Evolutionary conservation across 2,888 invertebrate genomes (phyloP).

Genomic region (Iphiclides podalirius): DNA sequence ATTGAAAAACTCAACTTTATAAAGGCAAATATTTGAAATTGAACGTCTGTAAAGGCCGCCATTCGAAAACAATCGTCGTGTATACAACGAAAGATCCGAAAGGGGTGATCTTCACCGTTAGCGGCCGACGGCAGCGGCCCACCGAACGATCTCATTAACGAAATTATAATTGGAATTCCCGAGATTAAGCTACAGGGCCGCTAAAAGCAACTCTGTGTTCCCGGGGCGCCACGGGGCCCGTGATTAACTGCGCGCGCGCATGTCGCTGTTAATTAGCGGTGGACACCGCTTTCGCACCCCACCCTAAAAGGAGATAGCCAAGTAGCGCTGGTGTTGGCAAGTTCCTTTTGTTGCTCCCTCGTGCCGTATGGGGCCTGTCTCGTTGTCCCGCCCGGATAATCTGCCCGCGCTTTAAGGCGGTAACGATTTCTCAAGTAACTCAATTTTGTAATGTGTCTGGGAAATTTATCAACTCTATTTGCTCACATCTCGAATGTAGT

Average conservation of each 20-base stretch:
- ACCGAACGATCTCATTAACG: constrained; percentile 43
- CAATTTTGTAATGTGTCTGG: too few species aligned
- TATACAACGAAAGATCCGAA: too few species aligned
- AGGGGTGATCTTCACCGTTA: too few species aligned
- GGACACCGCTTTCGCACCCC: constrained; percentile 65
- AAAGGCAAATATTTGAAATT: too few species aligned
- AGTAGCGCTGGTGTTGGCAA: constrained; percentile 50
- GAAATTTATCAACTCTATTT: too few species aligned
- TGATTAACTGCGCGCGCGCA: constrained; percentile 68
- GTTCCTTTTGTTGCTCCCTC: constrained; percentile 44
- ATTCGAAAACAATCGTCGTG: too few species aligned
- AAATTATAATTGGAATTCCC: constrained; percentile 66
- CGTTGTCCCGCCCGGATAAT: too few species aligned
- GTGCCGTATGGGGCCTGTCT: constrained; percentile 12
- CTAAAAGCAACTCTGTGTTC: constrained; percentile 74
- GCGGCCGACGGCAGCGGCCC: constrained; percentile 23
- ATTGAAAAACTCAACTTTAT: too few species aligned
- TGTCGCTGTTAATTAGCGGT: constrained; percentile 72
- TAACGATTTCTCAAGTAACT: too few species aligned
- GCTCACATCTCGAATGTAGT: too few species aligned
- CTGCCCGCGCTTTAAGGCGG: too few species aligned
- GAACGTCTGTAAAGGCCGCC: too few species aligned
- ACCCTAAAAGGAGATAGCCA: constrained; percentile 69
- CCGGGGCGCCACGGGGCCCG: constrained; percentile 45
- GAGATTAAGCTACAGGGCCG: constrained; percentile 65